Percentiles rank a stretch among this genome's conserved stretches.
Evolutionary conservation across 2,888 invertebrate genomes (phyloP).

Genomic region (Macropis europaea): DNA sequence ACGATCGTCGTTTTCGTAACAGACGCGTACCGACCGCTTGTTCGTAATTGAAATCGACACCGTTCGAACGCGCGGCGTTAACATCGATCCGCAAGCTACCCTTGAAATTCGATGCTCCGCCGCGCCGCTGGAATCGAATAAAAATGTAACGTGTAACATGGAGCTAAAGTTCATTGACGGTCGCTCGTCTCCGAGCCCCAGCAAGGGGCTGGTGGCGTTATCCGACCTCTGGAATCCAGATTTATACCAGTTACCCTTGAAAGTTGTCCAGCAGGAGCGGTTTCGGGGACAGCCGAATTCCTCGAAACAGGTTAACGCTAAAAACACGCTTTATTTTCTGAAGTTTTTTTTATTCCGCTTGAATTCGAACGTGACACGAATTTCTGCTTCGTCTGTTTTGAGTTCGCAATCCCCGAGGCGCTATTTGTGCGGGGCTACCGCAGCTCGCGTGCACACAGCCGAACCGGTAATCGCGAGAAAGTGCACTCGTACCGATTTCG

Average conservation of each 20-base stretch:
- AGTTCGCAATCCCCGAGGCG: too few species aligned
- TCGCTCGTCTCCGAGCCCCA: not conserved
- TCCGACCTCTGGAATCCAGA: conserved; percentile 18
- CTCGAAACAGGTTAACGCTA: conserved; percentile 19
- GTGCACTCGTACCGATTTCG: conserved; percentile 36
- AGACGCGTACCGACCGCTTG: not conserved
- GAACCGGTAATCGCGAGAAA: conserved; percentile 38
- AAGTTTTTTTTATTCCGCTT: not conserved
- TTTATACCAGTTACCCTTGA: conserved; percentile 42
- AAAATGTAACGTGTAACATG: not conserved
- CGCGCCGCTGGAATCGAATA: not conserved
- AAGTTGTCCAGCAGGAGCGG: conserved; percentile 4
- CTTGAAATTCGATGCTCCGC: conserved; percentile 36
- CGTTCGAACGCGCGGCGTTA: conserved; percentile 1
- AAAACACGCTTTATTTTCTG: conserved; percentile 1
- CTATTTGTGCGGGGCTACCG: too few species aligned
- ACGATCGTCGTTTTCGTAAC: not conserved
- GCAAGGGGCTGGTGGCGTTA: not conserved
- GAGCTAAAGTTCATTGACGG: conserved; percentile 11
- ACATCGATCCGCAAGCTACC: conserved; percentile 39
- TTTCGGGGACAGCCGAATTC: conserved; percentile 25
- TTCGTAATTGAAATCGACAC: conserved; percentile 39
- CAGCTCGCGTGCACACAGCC: too few species aligned
- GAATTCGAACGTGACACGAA: not conserved
- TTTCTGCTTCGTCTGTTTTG: too few species aligned